These are phyloP conservation scores for Eristalis tenax DNA, from an alignment of 2,888 invertebrate genomes.

Conservation along the genomic window DNA sequence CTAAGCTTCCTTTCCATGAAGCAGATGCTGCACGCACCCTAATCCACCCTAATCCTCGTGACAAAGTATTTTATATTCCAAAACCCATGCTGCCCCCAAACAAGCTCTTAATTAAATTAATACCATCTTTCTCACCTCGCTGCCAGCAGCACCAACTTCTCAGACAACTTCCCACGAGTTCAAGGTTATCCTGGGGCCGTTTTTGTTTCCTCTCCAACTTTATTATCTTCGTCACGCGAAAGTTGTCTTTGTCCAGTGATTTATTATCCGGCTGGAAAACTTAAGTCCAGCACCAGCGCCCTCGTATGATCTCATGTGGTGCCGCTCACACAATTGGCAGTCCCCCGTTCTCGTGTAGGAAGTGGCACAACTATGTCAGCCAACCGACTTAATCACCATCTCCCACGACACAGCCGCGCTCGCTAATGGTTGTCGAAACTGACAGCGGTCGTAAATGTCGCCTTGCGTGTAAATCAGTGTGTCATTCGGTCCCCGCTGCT, in stretches of 20 bases:
- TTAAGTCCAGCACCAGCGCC: background rate
- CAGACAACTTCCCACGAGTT: background rate
- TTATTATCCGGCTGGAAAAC: background rate
- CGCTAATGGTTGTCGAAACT: slow-evolving; percentile 1
- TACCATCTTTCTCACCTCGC: background rate
- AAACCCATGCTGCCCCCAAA: background rate
- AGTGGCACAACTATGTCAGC: slow-evolving; percentile 4
- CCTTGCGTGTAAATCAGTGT: slow-evolving; percentile 49
- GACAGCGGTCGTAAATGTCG: slow-evolving; percentile 25
- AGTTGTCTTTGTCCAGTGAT: background rate
- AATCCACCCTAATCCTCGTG: too few relatives aligned
- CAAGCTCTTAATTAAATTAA: background rate
- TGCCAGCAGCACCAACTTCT: background rate
- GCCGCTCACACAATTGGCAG: slow-evolving; percentile 4
- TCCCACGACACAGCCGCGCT: slow-evolving; percentile 17
- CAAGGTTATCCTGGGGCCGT: background rate
- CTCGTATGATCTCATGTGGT: slow-evolving; percentile 30
- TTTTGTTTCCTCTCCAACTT: background rate
- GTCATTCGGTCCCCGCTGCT: slow-evolving; percentile 1
- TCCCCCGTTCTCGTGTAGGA: background rate
- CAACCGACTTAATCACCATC: slow-evolving; percentile 39
- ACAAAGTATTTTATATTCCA: background rate
- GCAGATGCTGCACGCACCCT: too few relatives aligned
- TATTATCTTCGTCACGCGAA: slow-evolving; percentile 30
- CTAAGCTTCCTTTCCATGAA: too few relatives aligned